Base-by-base conservation (phyloP, 2,113 vertebrate genomes). In the Ochotona princeps region DNA sequence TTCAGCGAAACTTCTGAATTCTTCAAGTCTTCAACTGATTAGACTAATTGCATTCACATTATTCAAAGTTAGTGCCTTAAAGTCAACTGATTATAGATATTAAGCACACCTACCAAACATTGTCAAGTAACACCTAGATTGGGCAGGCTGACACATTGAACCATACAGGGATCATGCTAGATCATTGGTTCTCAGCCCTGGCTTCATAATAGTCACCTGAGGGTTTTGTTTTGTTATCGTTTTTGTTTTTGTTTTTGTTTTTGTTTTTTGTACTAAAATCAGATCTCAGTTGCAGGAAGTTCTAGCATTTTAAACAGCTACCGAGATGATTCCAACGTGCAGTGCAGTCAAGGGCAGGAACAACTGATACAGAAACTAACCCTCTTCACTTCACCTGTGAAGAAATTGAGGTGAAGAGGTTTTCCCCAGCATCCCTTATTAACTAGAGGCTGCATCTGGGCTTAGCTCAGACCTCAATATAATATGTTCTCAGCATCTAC, bases 101-200 rank as follows among this genome's bases (percentile, higher is more conserved):
- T 84, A 91, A 80, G 83, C 18, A 69, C 18, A 90, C 47, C 82
- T 83, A 61, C 83, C 72, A 90, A 90, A 83, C 90, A 61, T 18
- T 57, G 78, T 83, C 70, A 78, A 69, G 49, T 38, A 67, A 94
- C 14, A 49, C 66, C 78, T 57, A 80, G 28, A 51, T 65, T 76
- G 63, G 32, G n/a, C 47, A 84, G 84, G 66, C n/a, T 88, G 25
- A 76, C 54, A 65, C 30, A 81, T 87, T 87, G 90, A 75, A 7
- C 30, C 73, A 35, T 75, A 80, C 60, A 74, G 54, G 88, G 67
- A 82, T 32, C 26, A 49, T 47, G 70, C 28, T 54, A 89, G 7
- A 25, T 76, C 32, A 75, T 65, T 73, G 25, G 13, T 61, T 85
- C 61, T 85, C 32, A 92, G 35, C 32, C 54, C 18, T 83, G 23